Base-by-base conservation (phyloP, 2,113 vertebrate species). In the Sterna hirundo region DNA sequence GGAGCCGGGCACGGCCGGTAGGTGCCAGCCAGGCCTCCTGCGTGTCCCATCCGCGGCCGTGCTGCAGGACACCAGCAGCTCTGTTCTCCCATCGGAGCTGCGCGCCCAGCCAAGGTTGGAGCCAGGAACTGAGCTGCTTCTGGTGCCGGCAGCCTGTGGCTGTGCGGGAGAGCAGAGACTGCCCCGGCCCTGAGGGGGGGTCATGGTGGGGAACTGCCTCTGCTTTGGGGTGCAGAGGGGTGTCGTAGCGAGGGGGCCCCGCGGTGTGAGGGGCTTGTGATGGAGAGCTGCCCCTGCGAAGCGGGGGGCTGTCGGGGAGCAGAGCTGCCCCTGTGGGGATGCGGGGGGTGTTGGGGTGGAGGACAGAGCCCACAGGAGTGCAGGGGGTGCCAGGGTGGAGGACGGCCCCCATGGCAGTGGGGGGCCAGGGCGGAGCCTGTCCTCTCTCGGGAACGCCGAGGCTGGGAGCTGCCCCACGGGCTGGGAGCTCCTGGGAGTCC, bases 161-260 rank as follows among this genome's bases (percentile, higher is more conserved):
- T 9, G 77, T 9, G 27, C 32, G 11, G 55, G 27, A 38, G 70
- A n/a, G 61, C 89, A 19, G n/a, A 47, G 34, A 2, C 54, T 11
- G 10, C 25, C 21, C 34, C 30, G 26, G 46, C 38, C 26, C 19
- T 30, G 16, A 12, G 47, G 15, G 47, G 21, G 20, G 26, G 12
- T 25, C 12, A 1, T 13, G 7, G 30, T 13, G 47, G 58, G 17
- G 61, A 42, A 1, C 30, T 49, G 60, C 20, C 32, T 54, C 60
- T 29, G 19, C 34, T 22, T 7, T 5, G 4, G 36, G 3, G 8
- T 14, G 7, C 11, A 1, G 7, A 22, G 34, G 66, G 38, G 18
- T 29, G 34, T 47, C 0, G 0, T 22, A 6, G 14, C 16, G 47
- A 69, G 4, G 8, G 2, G 3, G 11, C 70, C 36, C 42, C 0